A percentile compares a stretch with the other conserved stretches of the same genome.
Conservation (phyloP, 2,113 vertebrate genomes). For the Oreocharis arfaki region DNA sequence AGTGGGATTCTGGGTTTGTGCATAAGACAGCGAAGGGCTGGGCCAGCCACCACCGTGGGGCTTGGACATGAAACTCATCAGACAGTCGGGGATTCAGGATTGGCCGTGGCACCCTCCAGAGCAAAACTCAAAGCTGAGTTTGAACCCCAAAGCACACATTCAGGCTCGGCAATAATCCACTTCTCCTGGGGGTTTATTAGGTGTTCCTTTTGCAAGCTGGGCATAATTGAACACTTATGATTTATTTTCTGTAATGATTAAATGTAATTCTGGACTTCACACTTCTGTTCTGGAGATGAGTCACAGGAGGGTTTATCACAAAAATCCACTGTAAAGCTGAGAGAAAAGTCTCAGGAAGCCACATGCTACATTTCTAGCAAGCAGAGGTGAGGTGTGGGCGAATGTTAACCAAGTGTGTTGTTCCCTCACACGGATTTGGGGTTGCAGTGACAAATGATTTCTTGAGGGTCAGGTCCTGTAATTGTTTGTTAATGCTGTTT, state of each 20-base stretch:
- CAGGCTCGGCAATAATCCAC: background rate
- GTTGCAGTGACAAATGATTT: background rate
- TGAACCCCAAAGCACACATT: background rate
- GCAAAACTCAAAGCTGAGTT: background rate
- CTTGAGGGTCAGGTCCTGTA: background rate
- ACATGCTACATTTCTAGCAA: background rate
- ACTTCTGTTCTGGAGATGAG: background rate
- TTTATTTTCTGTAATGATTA: background rate
- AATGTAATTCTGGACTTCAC: background rate
- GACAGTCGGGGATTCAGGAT: background rate
- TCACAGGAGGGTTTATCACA: background rate
- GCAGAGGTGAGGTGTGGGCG: background rate
- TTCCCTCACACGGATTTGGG: background rate
- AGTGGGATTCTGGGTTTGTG: background rate
- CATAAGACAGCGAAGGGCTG: rapidly evolving
- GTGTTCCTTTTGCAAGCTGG: background rate
- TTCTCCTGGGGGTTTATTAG: background rate
- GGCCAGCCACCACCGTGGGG: background rate
- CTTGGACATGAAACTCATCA: background rate
- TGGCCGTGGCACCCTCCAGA: rapidly evolving
- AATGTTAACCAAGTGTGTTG: background rate
- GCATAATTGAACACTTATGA: background rate
- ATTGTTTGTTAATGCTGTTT: slow-evolving; percentile 23
- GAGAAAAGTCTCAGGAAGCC: background rate
- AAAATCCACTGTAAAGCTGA: background rate